Conservation (phyloP, 2,113 vertebrate genomes). For the Capricornis sumatraensis region DNA sequence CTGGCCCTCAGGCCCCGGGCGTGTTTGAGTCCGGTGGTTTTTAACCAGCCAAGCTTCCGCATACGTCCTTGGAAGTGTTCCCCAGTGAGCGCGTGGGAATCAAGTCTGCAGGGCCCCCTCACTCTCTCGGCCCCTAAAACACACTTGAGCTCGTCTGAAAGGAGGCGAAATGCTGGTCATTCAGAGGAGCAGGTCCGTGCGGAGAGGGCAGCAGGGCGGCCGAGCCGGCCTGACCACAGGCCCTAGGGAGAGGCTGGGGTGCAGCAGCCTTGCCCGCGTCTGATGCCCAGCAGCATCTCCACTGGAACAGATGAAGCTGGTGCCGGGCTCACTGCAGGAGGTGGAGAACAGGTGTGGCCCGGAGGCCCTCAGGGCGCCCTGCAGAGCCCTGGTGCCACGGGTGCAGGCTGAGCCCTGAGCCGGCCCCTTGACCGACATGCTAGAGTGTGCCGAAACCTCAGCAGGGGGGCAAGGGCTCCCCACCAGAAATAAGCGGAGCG, state of each 20-base stretch:
- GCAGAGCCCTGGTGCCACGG: fast-evolving
- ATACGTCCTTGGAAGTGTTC: background rate
- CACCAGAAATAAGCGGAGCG: background rate
- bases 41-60: background rate
- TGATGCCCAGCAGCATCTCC: no score
- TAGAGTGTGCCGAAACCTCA: background rate
- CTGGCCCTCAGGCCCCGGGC: background rate
- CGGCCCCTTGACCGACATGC: fast-evolving
- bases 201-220: background rate
- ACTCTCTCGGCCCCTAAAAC: fast-evolving
- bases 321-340: background rate
- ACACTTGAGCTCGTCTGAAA: fast-evolving
- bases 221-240: background rate
- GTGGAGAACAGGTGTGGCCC: background rate
- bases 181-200: fast-evolving
- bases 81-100: fast-evolving
- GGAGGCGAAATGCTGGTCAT: fast-evolving
- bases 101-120: background rate
- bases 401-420: fast-evolving
- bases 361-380: background rate
- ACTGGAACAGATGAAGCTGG: background rate
- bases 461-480: background rate
- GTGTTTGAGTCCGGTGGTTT: background rate
- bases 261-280: fast-evolving
- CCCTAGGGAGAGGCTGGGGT: no score